Percentiles rank a stretch among this genome's conserved stretches.
These are phyloP conservation scores for Sardinella longiceps DNA, from an alignment of 2,797 vertebrate species.

Conservation along the genomic window DNA sequence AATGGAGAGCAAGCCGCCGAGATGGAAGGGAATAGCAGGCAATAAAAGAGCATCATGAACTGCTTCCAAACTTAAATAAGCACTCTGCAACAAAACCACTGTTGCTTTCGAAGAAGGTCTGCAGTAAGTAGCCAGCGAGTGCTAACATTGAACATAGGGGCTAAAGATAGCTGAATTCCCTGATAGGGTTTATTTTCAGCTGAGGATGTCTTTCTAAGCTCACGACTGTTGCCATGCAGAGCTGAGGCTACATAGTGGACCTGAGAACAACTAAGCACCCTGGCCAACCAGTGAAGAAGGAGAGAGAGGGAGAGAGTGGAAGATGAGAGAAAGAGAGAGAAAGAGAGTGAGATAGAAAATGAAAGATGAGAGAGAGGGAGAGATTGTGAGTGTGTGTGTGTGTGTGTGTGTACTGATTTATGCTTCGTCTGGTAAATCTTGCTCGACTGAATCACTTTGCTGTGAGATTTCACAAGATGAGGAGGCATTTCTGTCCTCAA, in stretches of 20 bases:
- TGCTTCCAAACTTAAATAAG: background rate
- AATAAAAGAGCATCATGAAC: background rate
- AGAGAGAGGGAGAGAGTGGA: background rate
- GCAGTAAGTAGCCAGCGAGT: background rate
- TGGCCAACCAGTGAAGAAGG: background rate
- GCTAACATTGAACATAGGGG: background rate
- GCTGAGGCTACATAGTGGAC: background rate
- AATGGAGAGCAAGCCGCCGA: background rate
- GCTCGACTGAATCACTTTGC: background rate
- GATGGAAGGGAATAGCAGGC: too few relatives aligned
- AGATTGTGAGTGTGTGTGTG: too few relatives aligned
- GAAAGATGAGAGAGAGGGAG: background rate
- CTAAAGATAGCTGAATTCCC: constrained; percentile 1
- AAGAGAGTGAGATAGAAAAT: background rate
- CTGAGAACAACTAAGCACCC: background rate
- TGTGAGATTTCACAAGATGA: constrained; percentile 17
- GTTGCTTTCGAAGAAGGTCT: background rate
- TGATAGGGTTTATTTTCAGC: constrained; percentile 6
- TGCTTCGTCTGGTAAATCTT: background rate
- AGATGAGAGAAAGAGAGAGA: background rate
- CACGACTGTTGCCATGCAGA: constrained; percentile 4
- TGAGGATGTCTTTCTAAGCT: constrained; percentile 4
- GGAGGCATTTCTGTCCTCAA: background rate
- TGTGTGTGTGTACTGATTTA: background rate
- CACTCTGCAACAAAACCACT: background rate